phyloP scores from a whole-genome alignment of 2,888 invertebrate genomes.

The Cynaeus angustus region DNA sequence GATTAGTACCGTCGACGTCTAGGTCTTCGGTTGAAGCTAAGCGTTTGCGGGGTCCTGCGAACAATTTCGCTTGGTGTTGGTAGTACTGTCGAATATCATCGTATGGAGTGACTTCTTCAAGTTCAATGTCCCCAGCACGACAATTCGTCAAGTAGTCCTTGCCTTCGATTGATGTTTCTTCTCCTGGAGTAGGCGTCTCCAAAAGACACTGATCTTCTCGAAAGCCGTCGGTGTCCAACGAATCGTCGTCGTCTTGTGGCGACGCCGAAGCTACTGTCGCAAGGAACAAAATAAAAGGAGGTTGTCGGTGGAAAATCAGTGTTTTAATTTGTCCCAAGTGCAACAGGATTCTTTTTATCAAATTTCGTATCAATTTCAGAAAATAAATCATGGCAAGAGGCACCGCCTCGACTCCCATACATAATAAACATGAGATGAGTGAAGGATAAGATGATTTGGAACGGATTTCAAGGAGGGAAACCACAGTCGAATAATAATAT shows the following conservation, averaged over 20 bases:
- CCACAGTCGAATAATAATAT: conserved; percentile 65
- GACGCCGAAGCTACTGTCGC: conserved; percentile 71
- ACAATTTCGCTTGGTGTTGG: conserved; percentile 66
- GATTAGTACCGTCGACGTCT: conserved; percentile 63
- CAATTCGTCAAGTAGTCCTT: conserved; percentile 47
- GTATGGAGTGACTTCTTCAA: conserved; percentile 67
- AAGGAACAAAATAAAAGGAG: conserved; percentile 58
- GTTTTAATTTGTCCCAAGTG: conserved; percentile 54
- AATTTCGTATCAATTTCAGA: conserved; percentile 57
- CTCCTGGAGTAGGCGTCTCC: conserved; percentile 71
- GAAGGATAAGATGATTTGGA: conserved; percentile 57
- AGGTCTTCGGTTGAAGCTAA: conserved; percentile 71
- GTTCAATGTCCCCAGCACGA: conserved; percentile 60
- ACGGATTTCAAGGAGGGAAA: conserved; percentile 58
- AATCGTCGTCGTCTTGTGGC: conserved; percentile 75
- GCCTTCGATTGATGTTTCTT: conserved; percentile 54
- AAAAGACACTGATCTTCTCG: conserved; percentile 72
- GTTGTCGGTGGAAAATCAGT: conserved; percentile 33
- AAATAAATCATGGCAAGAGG: conserved; percentile 65
- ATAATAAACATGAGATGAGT: conserved; percentile 61
- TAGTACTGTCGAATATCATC: conserved; percentile 68
- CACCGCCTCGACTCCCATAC: conserved; percentile 58
- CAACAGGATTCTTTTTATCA: conserved; percentile 55
- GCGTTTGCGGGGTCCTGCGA: conserved; percentile 67
- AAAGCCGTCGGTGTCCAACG: conserved; percentile 74